A percentile compares a stretch with the other conserved stretches of the same genome.
phyloP scores from a whole-genome alignment of 2,888 invertebrate genomes.

The Stenichneumon culpator region DNA sequence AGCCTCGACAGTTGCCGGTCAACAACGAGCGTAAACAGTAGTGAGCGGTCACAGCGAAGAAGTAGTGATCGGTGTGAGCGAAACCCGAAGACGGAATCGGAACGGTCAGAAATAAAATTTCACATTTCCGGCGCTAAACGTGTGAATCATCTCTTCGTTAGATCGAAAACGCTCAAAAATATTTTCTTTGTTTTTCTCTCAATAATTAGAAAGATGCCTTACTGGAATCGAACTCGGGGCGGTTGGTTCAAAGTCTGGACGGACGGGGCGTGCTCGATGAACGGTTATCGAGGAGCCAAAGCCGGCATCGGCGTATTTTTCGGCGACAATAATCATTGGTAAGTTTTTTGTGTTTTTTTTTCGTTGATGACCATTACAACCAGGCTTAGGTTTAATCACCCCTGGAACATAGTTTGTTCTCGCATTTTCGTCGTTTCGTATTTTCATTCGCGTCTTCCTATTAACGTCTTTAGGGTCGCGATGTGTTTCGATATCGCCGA shows the following conservation, averaged over 20 bases:
- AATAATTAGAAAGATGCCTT: neutral
- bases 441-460: no score
- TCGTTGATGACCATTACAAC: neutral
- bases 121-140: neutral
- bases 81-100: no score
- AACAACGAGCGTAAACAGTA: neutral
- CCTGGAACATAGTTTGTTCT: neutral
- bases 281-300: conserved; percentile 90
- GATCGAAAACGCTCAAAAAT: neutral
- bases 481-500: no score
- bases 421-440: neutral
- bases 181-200: neutral
- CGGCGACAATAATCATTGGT: conserved; percentile 90
- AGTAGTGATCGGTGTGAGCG: no score
- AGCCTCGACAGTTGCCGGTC: neutral
- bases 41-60: no score
- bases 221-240: conserved; percentile 72
- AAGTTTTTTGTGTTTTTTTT: conserved; percentile 75
- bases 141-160: neutral
- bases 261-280: conserved; percentile 96
- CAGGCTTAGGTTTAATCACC: no score
- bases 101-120: neutral
- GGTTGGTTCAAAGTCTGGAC: conserved; percentile 91
- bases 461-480: no score
- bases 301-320: conserved; percentile 98